Base-by-base conservation (phyloP, 1,140 invertebrate species). In the Chironomus tepperi region DNA sequence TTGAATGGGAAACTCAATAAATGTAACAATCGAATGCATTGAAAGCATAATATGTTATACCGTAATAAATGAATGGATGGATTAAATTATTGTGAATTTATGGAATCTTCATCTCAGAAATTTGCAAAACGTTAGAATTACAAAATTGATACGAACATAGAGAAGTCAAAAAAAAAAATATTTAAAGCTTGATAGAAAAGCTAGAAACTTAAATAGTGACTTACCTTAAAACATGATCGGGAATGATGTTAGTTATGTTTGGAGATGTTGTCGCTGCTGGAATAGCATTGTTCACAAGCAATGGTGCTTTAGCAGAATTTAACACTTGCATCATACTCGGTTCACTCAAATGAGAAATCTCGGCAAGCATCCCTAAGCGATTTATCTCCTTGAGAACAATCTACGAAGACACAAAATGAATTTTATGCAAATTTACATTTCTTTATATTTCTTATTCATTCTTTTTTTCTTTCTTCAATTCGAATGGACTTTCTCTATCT, bases 221-320 rank as follows among this genome's bases (percentile, higher is more conserved):
- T 21, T n/a, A 81, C 81, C 81, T 81, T 0, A 93, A 83, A 3
- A 93, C 85, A 76, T 89, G 86, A 78, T 93, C 91, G 10, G 89
- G 89, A 73, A 93, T 82, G 57, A 79, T 78, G 12, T 80, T 90
- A 76, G 91, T 92, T 73, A 89, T 85, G 24, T 87, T 87, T 21
- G 88, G 88, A 78, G 91, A 90, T 80, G 91, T 93, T 8, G 91
- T 79, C 7, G 86, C 85, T 73, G 87, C 86, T 1, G 90, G 90
- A 0, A 88, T 88, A 3, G 90, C 90, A 79, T 93, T 91, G 19
- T 89, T 91, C 77, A 91, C 91, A 57, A 94, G 88, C 42, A 93
- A 89, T 0, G 92, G 92, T 0, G 91, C 90, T 77, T 87, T 86
- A 0, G 89, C 87, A 0, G 88, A 85, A 3, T 85, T 82, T 7